Evolutionary conservation across 2,113 vertebrate species (phyloP).

Genomic region (Oryctolagus cuniculus): DNA sequence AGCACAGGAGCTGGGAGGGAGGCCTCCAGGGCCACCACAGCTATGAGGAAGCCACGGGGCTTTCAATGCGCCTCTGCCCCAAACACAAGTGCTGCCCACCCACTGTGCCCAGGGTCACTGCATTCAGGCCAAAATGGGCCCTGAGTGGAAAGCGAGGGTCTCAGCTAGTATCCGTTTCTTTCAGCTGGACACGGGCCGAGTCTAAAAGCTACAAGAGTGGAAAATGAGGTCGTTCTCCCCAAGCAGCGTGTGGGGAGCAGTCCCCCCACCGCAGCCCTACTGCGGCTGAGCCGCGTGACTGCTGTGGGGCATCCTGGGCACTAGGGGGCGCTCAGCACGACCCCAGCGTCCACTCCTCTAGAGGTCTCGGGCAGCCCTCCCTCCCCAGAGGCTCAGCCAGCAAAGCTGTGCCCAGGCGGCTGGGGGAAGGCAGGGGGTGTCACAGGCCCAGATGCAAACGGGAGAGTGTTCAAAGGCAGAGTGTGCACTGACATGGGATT

Average conservation of each 20-base stretch:
- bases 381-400: background rate
- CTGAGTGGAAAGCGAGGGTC: background rate
- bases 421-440: too few relatives aligned
- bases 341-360: background rate
- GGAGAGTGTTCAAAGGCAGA: background rate
- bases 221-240: background rate
- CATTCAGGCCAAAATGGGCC: background rate
- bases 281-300: background rate
- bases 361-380: background rate
- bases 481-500: background rate
- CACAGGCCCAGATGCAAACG: background rate
- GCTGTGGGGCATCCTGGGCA: background rate
- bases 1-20: background rate
- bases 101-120: background rate
- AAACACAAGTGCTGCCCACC: background rate
- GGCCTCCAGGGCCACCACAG: background rate
- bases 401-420: background rate
- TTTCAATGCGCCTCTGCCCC: background rate
- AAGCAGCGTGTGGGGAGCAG: accelerated
- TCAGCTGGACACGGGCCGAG: background rate
- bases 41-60: background rate
- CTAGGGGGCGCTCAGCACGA: background rate
- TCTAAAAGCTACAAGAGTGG: background rate
- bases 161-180: background rate
- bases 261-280: background rate